Evolutionary conservation across 1,140 invertebrate species (phyloP).

Genomic region (Calycopis cecrops): DNA sequence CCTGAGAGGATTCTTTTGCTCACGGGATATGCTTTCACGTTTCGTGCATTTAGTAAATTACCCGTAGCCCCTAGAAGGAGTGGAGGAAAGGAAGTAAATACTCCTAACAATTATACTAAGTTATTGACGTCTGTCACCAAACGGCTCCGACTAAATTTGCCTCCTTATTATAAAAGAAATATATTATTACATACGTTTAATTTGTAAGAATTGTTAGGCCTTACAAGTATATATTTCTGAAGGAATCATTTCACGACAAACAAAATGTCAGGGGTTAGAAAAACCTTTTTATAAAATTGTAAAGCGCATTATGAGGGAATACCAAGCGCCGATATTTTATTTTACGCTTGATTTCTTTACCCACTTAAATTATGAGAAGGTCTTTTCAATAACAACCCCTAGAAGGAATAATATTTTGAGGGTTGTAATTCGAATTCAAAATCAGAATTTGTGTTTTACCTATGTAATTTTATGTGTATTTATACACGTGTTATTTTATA

Average conservation of each 20-base stretch:
- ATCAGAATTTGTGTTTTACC: background rate
- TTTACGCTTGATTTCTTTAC: conserved; percentile 35
- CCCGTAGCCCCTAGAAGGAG: no score
- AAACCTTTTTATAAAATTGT: conserved; percentile 12
- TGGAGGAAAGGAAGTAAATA: no score
- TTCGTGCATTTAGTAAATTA: no score
- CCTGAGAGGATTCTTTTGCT: no score
- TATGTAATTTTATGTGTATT: background rate
- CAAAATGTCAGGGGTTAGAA: conserved; percentile 5
- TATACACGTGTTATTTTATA: no score
- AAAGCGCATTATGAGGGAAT: conserved; percentile 8
- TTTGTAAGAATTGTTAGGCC: background rate
- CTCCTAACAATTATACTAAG: no score
- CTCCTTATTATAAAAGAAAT: no score
- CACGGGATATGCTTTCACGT: no score
- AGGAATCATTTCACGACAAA: background rate
- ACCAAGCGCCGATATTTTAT: conserved; percentile 36
- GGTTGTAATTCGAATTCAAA: conserved; percentile 23
- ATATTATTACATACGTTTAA: no score
- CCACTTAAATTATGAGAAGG: conserved; percentile 41
- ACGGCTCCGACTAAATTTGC: no score
- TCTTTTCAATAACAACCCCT: conserved; percentile 48
- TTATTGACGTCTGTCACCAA: no score
- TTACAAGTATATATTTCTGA: background rate
- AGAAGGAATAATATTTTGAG: conserved; percentile 41